These are phyloP conservation scores for Apamea epomidion DNA, from an alignment of 2,888 invertebrate genomes.

Conservation along the genomic window DNA sequence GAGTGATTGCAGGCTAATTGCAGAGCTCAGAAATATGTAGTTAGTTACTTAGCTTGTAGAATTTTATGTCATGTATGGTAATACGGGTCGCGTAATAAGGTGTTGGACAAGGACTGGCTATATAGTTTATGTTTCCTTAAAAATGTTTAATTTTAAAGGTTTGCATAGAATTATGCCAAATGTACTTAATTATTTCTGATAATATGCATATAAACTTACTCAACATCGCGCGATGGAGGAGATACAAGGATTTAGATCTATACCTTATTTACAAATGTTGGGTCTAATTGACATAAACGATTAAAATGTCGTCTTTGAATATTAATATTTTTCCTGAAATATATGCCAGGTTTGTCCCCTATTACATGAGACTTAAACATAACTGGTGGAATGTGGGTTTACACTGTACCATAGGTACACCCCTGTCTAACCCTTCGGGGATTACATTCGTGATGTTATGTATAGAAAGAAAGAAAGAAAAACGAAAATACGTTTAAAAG, in stretches of 20 bases:
- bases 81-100: constrained; percentile 35
- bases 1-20: constrained; percentile 43
- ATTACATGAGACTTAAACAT: too few species aligned
- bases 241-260: not conserved
- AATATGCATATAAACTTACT: not conserved
- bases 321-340: not conserved
- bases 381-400: too few species aligned
- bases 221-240: not conserved
- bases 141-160: not conserved
- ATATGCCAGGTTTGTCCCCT: too few species aligned
- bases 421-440: too few species aligned
- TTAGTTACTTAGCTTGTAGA: constrained; percentile 22
- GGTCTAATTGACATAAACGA: not conserved
- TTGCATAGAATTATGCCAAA: not conserved
- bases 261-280: not conserved
- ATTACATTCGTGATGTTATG: too few species aligned
- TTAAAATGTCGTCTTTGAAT: not conserved
- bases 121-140: constrained; percentile 32
- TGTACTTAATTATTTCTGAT: not conserved
- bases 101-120: not conserved
- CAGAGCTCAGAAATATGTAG: constrained; percentile 29
- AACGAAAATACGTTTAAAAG: too few species aligned
- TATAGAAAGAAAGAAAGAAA: too few species aligned
- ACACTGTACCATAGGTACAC: too few species aligned
- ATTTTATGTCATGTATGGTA: constrained; percentile 27